Evolutionary conservation across 1,140 invertebrate species (phyloP).

Genomic region (Ceratina calcarata): DNA sequence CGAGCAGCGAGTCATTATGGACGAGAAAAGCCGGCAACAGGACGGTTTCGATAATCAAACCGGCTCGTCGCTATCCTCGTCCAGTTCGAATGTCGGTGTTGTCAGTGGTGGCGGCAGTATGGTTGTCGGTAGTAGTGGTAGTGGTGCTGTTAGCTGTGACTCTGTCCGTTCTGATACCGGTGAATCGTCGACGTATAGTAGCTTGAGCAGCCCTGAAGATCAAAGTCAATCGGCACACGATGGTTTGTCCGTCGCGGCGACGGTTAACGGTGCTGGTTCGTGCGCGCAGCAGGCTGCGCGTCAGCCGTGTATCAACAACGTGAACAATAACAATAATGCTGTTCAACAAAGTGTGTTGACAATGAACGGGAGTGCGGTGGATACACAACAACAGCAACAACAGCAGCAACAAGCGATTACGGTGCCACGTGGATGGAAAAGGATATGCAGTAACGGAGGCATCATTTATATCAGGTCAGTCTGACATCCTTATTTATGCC

Average conservation of each 20-base stretch:
- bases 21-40: conserved; percentile 57
- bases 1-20: conserved; percentile 51
- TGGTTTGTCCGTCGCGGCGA: conserved; percentile 32
- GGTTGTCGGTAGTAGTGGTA: conserved; percentile 29
- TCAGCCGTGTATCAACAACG: conserved; percentile 53
- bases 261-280: conserved; percentile 63
- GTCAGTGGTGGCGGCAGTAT: conserved; percentile 34
- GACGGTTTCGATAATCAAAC: conserved; percentile 58
- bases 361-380: conserved; percentile 65
- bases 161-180: conserved; percentile 77
- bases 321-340: conserved; percentile 56
- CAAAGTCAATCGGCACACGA: conserved; percentile 68
- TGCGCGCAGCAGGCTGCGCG: conserved; percentile 76
- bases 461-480: conserved; percentile 83
- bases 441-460: conserved; percentile 80
- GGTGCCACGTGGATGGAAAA: conserved; percentile 82
- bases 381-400: conserved; percentile 61
- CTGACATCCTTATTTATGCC: neutral
- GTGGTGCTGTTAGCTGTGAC: conserved; percentile 67
- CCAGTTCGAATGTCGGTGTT: conserved; percentile 29
- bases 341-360: conserved; percentile 67
- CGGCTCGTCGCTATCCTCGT: conserved; percentile 38
- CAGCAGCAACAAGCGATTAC: conserved; percentile 66
- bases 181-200: conserved; percentile 77
- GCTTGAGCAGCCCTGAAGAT: conserved; percentile 77